Evolutionary conservation across 2,113 vertebrate species (phyloP), one percentile per base, ranked within the genome.

Genomic region (Eurystomus gularis): DNA sequence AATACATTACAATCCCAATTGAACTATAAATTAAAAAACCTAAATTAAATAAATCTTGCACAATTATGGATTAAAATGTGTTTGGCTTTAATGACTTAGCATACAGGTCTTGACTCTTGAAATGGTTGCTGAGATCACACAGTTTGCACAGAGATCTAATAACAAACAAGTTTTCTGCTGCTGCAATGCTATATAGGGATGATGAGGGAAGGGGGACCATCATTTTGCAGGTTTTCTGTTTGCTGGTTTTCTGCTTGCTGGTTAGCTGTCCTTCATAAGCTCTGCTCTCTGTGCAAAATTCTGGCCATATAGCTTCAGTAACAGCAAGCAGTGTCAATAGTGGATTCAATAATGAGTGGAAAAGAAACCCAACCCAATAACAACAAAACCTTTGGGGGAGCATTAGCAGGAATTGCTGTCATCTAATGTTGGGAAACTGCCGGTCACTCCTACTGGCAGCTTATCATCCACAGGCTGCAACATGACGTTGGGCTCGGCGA

Each of bases 31-130:
- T 98, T n/a, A 97, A 97, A 98, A 96, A 88, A 17, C 19, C 94
- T 97, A 97, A 98, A 98, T 98, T 98, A 98, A 98, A 98, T 98
- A 98, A 98, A 98, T 98, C 97, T 97, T 96, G 11, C 75, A 97
- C 97, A 98, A 98, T 98, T 98, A 98, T 98, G 94, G 98, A 98
- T 98, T 98, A 98, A 97, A 98, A 98, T 97, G 97, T 97, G 80
- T 97, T 98, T 97, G 97, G 79, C 93, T 97, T 98, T 98, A 98
- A 98, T 98, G 97, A 97, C 96, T 97, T 98, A 94, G 93, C 93
- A 93, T 77, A 96, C 40, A 48, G 96, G 83, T 88, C 95, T 97
- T 71, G 92, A 88, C 92, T 97, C 93, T 90, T 78, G 91, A 96
- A 96, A 93, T 93, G 48, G 80, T 95, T 97, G 82, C 95, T 95